Evolutionary conservation across 2,797 vertebrate species (phyloP).

Genomic region (Zalophus californianus): DNA sequence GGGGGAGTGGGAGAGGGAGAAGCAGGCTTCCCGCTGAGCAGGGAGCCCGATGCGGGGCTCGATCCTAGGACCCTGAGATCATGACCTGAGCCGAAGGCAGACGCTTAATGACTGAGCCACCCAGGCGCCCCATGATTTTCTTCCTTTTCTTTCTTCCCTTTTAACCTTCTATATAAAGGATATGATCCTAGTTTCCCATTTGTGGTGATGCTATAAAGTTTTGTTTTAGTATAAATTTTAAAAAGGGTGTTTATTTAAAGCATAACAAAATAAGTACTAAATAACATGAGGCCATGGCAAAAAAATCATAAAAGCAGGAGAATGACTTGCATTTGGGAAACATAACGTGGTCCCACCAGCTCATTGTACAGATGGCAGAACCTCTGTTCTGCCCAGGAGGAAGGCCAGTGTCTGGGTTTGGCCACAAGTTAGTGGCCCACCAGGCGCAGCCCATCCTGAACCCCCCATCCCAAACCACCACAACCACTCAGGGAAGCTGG

Average conservation of each 20-base stretch:
- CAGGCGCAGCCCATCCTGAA: neutral
- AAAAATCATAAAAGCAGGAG: neutral
- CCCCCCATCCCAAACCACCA: neutral
- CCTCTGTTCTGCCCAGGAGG: neutral
- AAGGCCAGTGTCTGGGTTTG: neutral
- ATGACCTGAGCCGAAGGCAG: too few relatives aligned
- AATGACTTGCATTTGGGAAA: neutral
- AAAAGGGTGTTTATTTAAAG: neutral
- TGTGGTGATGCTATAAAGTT: neutral
- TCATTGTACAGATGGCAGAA: neutral
- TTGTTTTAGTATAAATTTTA: neutral
- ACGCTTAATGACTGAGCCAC: too few relatives aligned
- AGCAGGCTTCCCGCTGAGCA: too few relatives aligned
- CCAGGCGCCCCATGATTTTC: too few relatives aligned
- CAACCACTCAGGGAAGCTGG: neutral
- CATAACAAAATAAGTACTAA: neutral
- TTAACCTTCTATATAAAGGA: neutral
- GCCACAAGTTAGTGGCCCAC: neutral
- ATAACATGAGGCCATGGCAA: neutral
- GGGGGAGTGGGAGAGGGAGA: too few relatives aligned
- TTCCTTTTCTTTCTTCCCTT: neutral
- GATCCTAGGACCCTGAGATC: too few relatives aligned
- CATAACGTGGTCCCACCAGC: neutral
- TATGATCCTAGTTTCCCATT: neutral
- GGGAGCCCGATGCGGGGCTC: too few relatives aligned